These are phyloP conservation scores for Embidobia sp. DNA, from an alignment of 2,888 invertebrate genomes.

Conservation along the genomic window DNA sequence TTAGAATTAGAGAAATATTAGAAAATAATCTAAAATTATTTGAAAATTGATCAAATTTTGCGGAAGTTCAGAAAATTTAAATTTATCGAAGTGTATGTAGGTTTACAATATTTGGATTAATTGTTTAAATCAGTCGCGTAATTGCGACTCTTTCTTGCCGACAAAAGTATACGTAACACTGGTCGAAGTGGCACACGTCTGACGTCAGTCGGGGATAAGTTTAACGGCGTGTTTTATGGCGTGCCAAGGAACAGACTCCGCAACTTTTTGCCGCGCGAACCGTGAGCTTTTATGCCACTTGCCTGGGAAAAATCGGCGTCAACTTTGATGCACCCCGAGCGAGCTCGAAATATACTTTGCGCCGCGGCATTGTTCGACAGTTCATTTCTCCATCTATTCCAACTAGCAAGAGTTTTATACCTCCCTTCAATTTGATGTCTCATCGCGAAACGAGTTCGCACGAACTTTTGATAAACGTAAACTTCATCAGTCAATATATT, in stretches of 20 bases:
- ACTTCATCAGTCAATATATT: constrained; percentile 49
- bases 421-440: constrained; percentile 39
- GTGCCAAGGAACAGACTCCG: constrained; percentile 8
- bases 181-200: constrained; percentile 18
- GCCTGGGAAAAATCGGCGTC: constrained; percentile 35
- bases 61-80: too few relatives aligned
- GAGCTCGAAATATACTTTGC: constrained; percentile 26
- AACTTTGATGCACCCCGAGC: constrained; percentile 42
- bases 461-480: constrained; percentile 44
- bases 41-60: too few relatives aligned
- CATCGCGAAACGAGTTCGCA: constrained; percentile 47
- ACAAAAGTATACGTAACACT: constrained; percentile 25
- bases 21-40: too few relatives aligned
- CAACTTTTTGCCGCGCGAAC: constrained; percentile 28
- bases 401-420: constrained; percentile 46
- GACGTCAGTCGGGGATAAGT: constrained; percentile 35
- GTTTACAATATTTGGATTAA: too few relatives aligned
- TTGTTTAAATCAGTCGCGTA: too few relatives aligned
- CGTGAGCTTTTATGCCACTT: constrained; percentile 30
- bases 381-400: constrained; percentile 39
- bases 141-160: constrained; percentile 27
- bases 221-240: constrained; percentile 41
- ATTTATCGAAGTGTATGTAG: too few relatives aligned
- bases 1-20: too few relatives aligned
- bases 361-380: constrained; percentile 33